A percentile compares a stretch with the other conserved stretches of the same genome.
phyloP scores from a whole-genome alignment of 2,797 vertebrate genomes.

The Epinephelus malabaricus region DNA sequence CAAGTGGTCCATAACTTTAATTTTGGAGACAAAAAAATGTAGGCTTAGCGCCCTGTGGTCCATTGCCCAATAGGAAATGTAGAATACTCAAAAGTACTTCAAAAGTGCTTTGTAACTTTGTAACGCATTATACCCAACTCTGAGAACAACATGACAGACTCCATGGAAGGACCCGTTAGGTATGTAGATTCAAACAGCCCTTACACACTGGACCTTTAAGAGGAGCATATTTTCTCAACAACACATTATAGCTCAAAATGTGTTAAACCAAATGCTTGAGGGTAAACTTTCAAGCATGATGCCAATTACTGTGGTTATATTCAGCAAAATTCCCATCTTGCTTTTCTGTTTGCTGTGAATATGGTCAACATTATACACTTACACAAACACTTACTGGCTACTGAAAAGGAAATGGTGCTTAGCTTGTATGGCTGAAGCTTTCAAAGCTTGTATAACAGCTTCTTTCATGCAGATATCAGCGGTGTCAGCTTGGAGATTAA shows the following conservation, averaged over 20 bases:
- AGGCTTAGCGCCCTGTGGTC: no score
- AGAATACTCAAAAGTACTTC: no score
- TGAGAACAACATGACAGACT: no score
- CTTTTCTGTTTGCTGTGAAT: neutral
- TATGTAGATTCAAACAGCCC: no score
- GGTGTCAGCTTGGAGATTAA: constrained; percentile 49
- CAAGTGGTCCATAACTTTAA: no score
- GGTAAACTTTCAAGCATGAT: neutral
- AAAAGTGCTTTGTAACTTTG: no score
- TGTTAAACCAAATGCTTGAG: neutral
- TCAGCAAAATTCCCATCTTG: neutral
- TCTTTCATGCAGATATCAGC: constrained; percentile 46
- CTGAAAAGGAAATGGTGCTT: constrained; percentile 9
- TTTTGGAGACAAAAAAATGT: no score
- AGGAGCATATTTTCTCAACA: neutral
- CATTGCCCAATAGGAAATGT: no score
- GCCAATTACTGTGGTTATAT: neutral
- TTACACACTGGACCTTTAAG: no score
- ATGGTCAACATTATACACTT: constrained; percentile 6
- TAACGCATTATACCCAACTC: no score
- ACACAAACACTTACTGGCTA: constrained; percentile 10
- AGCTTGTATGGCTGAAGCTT: constrained; percentile 28
- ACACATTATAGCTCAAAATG: neutral
- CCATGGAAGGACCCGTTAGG: no score
- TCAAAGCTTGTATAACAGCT: constrained; percentile 37